These are phyloP conservation scores for Pteronotus mesoamericanus DNA, from an alignment of 2,797 vertebrate genomes.

Conservation along the genomic window DNA sequence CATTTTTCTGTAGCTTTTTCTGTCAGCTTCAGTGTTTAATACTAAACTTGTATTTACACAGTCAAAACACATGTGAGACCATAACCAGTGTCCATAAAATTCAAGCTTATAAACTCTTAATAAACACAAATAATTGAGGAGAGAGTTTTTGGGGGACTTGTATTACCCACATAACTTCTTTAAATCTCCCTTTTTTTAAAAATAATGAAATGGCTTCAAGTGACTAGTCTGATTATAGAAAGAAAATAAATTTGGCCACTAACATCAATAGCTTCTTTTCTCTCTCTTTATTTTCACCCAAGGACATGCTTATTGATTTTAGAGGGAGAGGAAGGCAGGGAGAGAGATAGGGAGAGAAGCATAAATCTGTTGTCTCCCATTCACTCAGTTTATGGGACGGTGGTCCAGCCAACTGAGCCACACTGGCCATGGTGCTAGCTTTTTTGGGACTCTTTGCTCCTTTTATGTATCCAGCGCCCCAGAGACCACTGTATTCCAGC, in stretches of 20 bases:
- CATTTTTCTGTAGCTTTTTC: conserved; percentile 22
- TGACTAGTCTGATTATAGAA: background rate
- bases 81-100: background rate
- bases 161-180: background rate
- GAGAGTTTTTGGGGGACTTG: background rate
- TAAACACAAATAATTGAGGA: background rate
- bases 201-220: background rate
- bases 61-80: background rate
- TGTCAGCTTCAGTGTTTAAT: background rate
- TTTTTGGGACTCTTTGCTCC: background rate
- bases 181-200: background rate
- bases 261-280: background rate
- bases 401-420: too few relatives aligned
- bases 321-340: too few relatives aligned
- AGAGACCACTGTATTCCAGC: background rate
- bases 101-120: background rate
- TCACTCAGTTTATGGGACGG: too few relatives aligned
- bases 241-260: background rate
- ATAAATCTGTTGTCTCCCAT: too few relatives aligned
- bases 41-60: conserved; percentile 20
- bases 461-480: background rate
- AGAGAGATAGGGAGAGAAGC: too few relatives aligned
- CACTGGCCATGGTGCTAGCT: background rate
- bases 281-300: background rate
- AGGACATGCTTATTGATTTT: too few relatives aligned